A percentile compares a stretch with the other conserved stretches of the same genome.
phyloP scores from a whole-genome alignment of 1,140 invertebrate species.

The Reticulitermes speratus region DNA sequence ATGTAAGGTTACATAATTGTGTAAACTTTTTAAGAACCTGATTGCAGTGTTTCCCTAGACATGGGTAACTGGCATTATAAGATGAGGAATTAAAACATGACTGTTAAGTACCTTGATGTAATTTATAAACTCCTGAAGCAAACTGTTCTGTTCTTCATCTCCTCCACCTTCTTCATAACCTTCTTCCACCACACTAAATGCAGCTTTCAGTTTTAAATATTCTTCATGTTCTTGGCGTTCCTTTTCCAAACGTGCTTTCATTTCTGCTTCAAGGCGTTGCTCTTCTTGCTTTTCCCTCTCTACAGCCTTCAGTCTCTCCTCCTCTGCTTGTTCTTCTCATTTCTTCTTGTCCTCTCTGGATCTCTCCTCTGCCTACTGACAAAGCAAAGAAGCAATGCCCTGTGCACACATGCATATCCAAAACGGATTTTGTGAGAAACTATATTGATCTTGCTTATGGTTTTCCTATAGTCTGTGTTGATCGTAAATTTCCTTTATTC shows the following conservation, averaged over 20 bases:
- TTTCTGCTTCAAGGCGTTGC: slow-evolving; percentile 62
- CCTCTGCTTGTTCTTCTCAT: slow-evolving; percentile 64
- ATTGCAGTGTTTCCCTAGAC: too few relatives aligned
- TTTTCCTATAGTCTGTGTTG: too few relatives aligned
- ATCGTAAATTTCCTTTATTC: too few relatives aligned
- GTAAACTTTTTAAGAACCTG: too few relatives aligned
- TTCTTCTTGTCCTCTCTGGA: slow-evolving; percentile 71
- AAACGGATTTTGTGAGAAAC: too few relatives aligned
- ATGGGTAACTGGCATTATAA: too few relatives aligned
- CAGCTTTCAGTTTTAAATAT: slow-evolving; percentile 89
- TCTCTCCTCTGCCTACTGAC: slow-evolving; percentile 60
- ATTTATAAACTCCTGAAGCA: slow-evolving; percentile 74
- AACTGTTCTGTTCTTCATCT: slow-evolving; percentile 64
- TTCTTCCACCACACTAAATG: slow-evolving; percentile 89
- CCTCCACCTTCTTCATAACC: slow-evolving; percentile 75
- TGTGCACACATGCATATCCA: too few relatives aligned
- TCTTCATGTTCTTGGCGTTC: slow-evolving; percentile 74
- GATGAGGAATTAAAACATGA: too few relatives aligned
- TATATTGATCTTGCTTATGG: too few relatives aligned
- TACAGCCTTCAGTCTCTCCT: slow-evolving; percentile 66
- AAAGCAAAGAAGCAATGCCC: not conserved
- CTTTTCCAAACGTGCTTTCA: slow-evolving; percentile 67
- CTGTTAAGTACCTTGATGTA: slow-evolving; percentile 68
- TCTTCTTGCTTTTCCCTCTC: slow-evolving; percentile 62
- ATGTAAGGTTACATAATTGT: too few relatives aligned